Base-by-base conservation (phyloP, 2,797 vertebrate genomes). In the Muscicapa comitata region DNA sequence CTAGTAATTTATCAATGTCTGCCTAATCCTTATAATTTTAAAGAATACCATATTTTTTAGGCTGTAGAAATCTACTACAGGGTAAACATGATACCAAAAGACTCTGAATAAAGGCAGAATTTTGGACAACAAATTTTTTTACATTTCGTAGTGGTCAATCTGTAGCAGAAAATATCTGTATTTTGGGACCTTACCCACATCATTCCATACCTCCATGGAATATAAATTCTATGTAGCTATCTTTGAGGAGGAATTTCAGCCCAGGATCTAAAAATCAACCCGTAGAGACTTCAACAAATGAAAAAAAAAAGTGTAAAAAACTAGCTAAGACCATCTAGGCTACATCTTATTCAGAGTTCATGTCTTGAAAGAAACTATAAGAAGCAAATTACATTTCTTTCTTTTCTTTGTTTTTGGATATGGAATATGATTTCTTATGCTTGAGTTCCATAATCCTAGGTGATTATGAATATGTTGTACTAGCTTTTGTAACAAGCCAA, bases 401-500 rank as follows among this genome's bases (percentile, higher is more conserved):
- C 7, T 76, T 70, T 9, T 55, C 63, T 57, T 89, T 58, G 42
- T 84, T 78, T 76, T 8, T 2, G 17, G 7, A 59, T 28, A 4
- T 15, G 24, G 10, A 20, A 29, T 89, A 40, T 61, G 10, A 58
- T 86, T 88, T 86, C 71, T 79, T 79, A 70, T 85, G 77, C 74
- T 76, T 89, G 33, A 82, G 10, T 81, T 95, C 84, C 51, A 29
- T 87, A 96, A 92, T 82, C 62, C 59, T 73, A 42, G 45, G 33
- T 95, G 77, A 86, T 94, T 90, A 86, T 74, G 78, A 86, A 40
- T 33, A 57, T 88, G 51, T 82, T 75, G 48, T 86, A 78, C 37
- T 45, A 88, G 40, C 45, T 75, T 90, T 86, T 79, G 62, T 90
- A 95, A 68, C 74, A 94, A 67, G 71, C 7, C 70, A 88, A 38